These are phyloP conservation scores for Arizona elegans DNA, from an alignment of 2,113 vertebrate species.

Conservation along the genomic window DNA sequence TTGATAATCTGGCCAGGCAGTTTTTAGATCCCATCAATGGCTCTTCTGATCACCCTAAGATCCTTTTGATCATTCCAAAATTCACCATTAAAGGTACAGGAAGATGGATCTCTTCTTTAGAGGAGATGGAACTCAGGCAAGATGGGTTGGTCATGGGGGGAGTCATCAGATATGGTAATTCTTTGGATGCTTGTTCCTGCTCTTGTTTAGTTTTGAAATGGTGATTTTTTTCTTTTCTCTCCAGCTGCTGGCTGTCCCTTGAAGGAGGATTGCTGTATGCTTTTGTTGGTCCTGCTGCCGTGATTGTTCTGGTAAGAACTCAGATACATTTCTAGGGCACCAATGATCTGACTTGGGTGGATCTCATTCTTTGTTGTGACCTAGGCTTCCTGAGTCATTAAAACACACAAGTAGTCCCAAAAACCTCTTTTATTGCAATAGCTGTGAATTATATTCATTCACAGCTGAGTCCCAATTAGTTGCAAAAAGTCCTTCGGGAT, in stretches of 20 bases:
- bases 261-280: slow-evolving; percentile 92
- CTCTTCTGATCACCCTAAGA: not conserved
- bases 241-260: slow-evolving; percentile 91
- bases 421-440: too few species aligned
- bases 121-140: not conserved
- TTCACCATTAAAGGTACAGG: not conserved
- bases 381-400: too few species aligned
- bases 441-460: too few species aligned
- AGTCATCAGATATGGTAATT: not conserved
- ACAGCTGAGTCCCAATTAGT: too few species aligned
- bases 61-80: not conserved
- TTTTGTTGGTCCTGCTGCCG: slow-evolving; percentile 91
- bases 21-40: not conserved
- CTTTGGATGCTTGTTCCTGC: not conserved
- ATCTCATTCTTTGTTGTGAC: not conserved
- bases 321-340: rapidly evolving
- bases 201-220: not conserved
- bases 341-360: not conserved
- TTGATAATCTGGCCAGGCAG: not conserved
- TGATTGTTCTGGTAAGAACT: slow-evolving; percentile 89
- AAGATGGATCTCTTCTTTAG: not conserved
- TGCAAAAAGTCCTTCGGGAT: too few species aligned
- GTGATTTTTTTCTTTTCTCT: not conserved
- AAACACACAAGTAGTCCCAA: too few species aligned
- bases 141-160: not conserved